Evolutionary conservation across 2,113 vertebrate species (phyloP).

Genomic region (Brachyistius frenatus): DNA sequence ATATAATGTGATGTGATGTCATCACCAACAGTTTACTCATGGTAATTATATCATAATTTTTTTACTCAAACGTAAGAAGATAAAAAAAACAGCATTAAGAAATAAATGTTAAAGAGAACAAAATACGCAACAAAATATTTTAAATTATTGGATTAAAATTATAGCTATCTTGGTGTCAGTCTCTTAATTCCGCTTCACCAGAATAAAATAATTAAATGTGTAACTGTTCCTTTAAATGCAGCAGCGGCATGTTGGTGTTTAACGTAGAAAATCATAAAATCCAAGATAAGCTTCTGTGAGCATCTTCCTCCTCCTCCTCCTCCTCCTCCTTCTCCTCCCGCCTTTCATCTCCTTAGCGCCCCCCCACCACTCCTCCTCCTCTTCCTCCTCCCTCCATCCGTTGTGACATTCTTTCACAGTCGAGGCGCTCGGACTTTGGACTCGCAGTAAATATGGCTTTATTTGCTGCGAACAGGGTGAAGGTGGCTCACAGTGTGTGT

Average conservation of each 20-base stretch:
- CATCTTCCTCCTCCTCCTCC: conserved; percentile 39
- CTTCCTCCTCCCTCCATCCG: conserved; percentile 31
- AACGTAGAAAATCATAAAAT: conserved; percentile 16
- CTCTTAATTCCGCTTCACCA: neutral
- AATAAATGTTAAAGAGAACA: too few relatives aligned
- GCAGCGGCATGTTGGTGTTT: neutral
- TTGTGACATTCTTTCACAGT: conserved; percentile 84
- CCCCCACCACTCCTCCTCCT: neutral
- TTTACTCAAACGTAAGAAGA: too few relatives aligned
- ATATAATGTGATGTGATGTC: too few relatives aligned
- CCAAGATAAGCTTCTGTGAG: conserved; percentile 25
- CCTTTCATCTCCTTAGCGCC: conserved; percentile 31
- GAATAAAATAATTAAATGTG: neutral
- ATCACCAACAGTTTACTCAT: too few relatives aligned
- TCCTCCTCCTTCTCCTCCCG: neutral
- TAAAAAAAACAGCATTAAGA: too few relatives aligned
- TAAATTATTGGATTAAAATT: too few relatives aligned
- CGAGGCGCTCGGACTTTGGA: conserved; percentile 80
- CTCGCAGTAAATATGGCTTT: conserved; percentile 84
- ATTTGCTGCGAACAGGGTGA: conserved; percentile 73
- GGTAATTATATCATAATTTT: too few relatives aligned
- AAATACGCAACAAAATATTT: too few relatives aligned
- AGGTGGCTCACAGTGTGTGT: conserved; percentile 44
- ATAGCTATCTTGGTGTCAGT: too few relatives aligned
- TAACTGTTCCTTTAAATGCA: neutral